A percentile compares a stretch with the other conserved stretches of the same genome.
These are phyloP conservation scores for Drosophila micromelanica DNA, from an alignment of 1,140 invertebrate genomes.

Conservation along the genomic window DNA sequence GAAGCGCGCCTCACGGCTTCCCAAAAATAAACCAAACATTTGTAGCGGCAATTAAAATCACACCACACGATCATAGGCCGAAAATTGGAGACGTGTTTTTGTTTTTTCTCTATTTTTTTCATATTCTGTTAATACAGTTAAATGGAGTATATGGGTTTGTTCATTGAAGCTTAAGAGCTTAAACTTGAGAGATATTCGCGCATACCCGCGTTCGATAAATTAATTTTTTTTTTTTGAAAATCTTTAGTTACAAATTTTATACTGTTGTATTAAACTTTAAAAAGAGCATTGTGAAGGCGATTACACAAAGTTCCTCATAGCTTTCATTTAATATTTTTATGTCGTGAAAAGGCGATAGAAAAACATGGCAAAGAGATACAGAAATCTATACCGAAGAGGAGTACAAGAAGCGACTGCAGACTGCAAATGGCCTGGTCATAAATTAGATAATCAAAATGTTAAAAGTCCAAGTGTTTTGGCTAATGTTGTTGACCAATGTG, in stretches of 20 bases:
- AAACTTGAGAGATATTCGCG: too few species aligned
- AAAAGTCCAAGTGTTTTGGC: slow-evolving; percentile 52
- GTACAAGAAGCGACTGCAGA: slow-evolving; percentile 41
- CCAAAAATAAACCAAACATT: slow-evolving; percentile 58
- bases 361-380: slow-evolving; percentile 56
- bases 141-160: too few species aligned
- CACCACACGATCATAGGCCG: slow-evolving; percentile 56
- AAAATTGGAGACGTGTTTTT: slow-evolving; percentile 39
- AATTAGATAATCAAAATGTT: slow-evolving; percentile 75
- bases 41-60: slow-evolving; percentile 80
- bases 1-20: slow-evolving; percentile 27
- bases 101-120: too few species aligned
- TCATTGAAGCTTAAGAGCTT: too few species aligned
- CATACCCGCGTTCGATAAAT: too few species aligned
- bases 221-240: neutral
- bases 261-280: too few species aligned
- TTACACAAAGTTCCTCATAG: too few species aligned
- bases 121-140: too few species aligned
- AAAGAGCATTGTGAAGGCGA: too few species aligned
- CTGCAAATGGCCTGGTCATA: slow-evolving; percentile 50
- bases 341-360: slow-evolving; percentile 36
- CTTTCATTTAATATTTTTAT: slow-evolving; percentile 43
- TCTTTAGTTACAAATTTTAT: too few species aligned
- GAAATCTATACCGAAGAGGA: slow-evolving; percentile 21
- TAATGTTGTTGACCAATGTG: slow-evolving; percentile 12